Conservation (phyloP, 2,113 vertebrate genomes). For the Lathamus discolor region DNA sequence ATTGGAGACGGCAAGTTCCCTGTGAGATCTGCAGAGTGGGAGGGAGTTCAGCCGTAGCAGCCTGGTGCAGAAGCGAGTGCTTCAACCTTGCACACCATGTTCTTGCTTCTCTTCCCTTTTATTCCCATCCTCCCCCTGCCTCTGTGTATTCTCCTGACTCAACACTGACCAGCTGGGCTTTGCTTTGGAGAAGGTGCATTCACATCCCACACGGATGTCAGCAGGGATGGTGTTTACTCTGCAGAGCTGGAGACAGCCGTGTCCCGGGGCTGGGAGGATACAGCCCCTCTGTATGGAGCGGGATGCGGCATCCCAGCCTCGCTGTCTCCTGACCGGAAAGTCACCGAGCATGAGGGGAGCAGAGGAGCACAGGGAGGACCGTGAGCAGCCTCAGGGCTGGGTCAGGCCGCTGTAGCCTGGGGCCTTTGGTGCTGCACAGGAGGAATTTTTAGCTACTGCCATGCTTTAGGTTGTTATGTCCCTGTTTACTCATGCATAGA, state of each 20-base stretch:
- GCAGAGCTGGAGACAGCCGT: background rate
- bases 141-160: background rate
- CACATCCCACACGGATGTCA: background rate
- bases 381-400: background rate
- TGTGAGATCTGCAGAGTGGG: background rate
- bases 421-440: background rate
- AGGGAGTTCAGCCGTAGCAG: background rate
- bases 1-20: background rate
- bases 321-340: conserved; percentile 22
- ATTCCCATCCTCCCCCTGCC: background rate
- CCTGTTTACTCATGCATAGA: background rate
- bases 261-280: background rate
- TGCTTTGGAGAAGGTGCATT: background rate
- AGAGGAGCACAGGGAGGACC: background rate
- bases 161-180: background rate
- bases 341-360: conserved; percentile 3
- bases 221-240: background rate
- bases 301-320: background rate
- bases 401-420: background rate
- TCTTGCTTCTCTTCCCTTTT: background rate
- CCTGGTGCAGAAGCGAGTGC: background rate
- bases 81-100: background rate
- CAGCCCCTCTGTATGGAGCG: background rate
- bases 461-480: background rate
- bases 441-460: background rate